These are phyloP conservation scores for Caloenas nicobarica DNA, from an alignment of 2,113 vertebrate species.

Conservation along the genomic window DNA sequence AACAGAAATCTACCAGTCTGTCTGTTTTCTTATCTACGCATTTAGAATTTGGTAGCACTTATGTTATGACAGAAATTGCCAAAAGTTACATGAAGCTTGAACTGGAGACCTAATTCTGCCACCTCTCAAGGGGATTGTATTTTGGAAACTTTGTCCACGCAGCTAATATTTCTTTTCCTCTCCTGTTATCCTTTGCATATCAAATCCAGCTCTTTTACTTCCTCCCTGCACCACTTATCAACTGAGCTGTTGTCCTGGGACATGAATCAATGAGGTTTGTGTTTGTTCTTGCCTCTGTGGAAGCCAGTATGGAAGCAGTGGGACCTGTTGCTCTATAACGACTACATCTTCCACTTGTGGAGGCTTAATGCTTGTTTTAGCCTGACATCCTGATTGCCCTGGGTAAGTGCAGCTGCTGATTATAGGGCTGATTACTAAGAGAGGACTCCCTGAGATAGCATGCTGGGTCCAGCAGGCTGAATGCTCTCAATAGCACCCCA, in stretches of 20 bases:
- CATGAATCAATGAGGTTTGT: conserved; percentile 2
- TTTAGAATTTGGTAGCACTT: not conserved
- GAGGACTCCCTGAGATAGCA: not conserved
- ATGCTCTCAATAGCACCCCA: not conserved
- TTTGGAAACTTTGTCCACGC: not conserved
- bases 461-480: not conserved
- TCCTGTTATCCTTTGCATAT: not conserved
- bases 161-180: not conserved
- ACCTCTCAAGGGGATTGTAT: not conserved
- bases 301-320: not conserved
- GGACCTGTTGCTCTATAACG: not conserved
- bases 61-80: not conserved
- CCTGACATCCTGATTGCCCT: not conserved
- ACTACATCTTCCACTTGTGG: not conserved
- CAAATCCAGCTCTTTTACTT: not conserved
- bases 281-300: not conserved
- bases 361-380: not conserved
- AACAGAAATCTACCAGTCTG: not conserved
- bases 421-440: not conserved
- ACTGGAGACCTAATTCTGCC: not conserved
- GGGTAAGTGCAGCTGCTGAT: not conserved
- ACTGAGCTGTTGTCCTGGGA: not conserved
- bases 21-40: not conserved
- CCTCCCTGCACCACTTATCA: not conserved
- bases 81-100: not conserved